Evolutionary conservation across 1,140 invertebrate species (phyloP).

Genomic region (Saccostrea glomerata): DNA sequence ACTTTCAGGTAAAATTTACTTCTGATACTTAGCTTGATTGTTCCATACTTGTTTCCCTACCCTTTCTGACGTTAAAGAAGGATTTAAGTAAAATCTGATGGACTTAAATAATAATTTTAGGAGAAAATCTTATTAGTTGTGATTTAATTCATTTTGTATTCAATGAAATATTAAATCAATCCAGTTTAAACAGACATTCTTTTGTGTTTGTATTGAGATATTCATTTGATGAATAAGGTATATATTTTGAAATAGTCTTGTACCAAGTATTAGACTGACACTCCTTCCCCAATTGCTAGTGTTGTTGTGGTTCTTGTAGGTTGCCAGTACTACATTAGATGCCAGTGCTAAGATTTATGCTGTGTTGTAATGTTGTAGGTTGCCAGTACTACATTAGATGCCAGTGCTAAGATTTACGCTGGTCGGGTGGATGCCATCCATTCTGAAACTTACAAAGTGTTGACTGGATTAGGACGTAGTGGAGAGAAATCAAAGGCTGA

Average conservation of each 20-base stretch:
- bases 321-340: conserved; percentile 89
- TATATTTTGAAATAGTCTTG: too few species aligned
- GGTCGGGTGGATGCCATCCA: conserved; percentile 89
- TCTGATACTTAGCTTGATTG: too few species aligned
- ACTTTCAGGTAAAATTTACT: conserved; percentile 80
- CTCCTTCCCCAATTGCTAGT: background rate
- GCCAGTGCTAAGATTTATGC: conserved; percentile 91
- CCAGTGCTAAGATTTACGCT: conserved; percentile 90
- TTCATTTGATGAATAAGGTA: too few species aligned
- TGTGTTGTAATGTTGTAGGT: conserved; percentile 79
- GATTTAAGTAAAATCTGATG: too few species aligned
- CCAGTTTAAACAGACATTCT: too few species aligned
- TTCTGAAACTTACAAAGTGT: conserved; percentile 87
- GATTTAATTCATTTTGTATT: too few species aligned
- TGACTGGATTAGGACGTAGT: conserved; percentile 82
- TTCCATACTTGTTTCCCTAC: too few species aligned
- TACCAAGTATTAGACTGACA: background rate
- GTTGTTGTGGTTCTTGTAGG: conserved; percentile 76
- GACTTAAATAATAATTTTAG: too few species aligned
- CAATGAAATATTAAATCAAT: too few species aligned
- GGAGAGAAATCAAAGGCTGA: conserved; percentile 77
- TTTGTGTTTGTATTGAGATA: too few species aligned
- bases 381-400: conserved; percentile 89
- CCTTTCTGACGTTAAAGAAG: too few species aligned
- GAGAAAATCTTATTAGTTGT: too few species aligned